These are phyloP conservation scores for Rambutsinella grinnellia DNA, from an alignment of 2,888 invertebrate genomes.

Conservation along the genomic window DNA sequence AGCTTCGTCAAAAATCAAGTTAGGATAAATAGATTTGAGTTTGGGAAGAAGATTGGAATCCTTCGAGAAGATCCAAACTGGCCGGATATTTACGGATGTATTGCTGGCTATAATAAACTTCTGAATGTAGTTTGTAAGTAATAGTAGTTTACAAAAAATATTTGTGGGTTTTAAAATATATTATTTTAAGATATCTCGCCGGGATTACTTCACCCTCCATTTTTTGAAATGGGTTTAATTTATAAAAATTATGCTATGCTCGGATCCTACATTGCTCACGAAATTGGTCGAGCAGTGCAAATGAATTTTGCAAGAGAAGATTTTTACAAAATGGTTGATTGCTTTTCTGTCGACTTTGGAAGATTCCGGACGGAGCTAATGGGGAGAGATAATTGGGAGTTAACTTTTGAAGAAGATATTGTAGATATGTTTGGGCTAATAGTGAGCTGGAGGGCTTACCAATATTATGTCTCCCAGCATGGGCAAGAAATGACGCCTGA, in stretches of 20 bases:
- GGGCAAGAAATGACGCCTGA: too few species aligned
- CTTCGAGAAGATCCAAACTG: too few species aligned
- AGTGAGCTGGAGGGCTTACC: too few species aligned
- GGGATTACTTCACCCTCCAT: slow-evolving; percentile 86
- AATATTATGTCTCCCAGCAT: slow-evolving; percentile 78
- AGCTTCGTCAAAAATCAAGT: too few species aligned
- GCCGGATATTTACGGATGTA: too few species aligned
- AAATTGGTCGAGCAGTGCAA: slow-evolving; percentile 70
- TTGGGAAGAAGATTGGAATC: too few species aligned
- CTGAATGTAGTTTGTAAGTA: slow-evolving; percentile 83
- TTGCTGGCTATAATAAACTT: too few species aligned
- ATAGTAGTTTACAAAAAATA: not conserved
- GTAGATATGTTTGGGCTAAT: slow-evolving; percentile 94
- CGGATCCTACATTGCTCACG: slow-evolving; percentile 45
- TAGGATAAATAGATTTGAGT: too few species aligned
- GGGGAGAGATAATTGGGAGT: slow-evolving; percentile 79
- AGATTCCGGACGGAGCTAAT: too few species aligned
- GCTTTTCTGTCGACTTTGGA: too few species aligned
- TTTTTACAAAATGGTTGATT: too few species aligned
- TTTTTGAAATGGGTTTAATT: slow-evolving; percentile 87
- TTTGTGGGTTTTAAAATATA: not conserved
- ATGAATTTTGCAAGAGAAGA: too few species aligned
- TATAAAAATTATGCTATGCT: slow-evolving; percentile 85
- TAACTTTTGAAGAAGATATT: slow-evolving; percentile 73
- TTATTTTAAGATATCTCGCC: slow-evolving; percentile 76